Base-by-base conservation (phyloP, 1,140 invertebrate species). In the Drosophila nannoptera region DNA sequence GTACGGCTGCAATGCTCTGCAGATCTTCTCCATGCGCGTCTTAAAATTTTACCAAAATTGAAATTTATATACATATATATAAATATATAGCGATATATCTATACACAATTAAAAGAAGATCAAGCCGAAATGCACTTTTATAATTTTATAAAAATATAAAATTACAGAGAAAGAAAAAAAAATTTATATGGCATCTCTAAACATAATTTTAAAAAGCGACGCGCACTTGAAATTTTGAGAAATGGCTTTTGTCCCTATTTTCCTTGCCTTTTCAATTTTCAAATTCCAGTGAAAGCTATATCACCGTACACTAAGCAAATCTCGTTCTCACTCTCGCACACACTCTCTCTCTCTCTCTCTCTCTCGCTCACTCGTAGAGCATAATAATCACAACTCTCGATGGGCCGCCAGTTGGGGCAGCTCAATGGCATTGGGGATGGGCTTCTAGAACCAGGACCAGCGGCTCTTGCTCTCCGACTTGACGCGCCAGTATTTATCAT, bases 401-500 rank as follows among this genome's bases (percentile, higher is more conserved):
- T 22, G 22, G 22, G 3, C 1, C 22, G 3, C 3, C 22, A 3
- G 22, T 22, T 22, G 22, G 22, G 3, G 22, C 22, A 22, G 1
- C 22, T 22, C 22, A 22, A 2, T 22, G 22, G 22, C 22, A 22
- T 22, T 22, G 3, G 22, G 22, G 22, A 22, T 3, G 1, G 22
- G 22, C 22, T 1, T 3, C 65, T 22, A 84, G n/a, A 84, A 86
- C 77, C 74, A 87, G 7, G 62, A 77, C 86, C 86, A 88, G 6
- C 77, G 78, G n/a, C 87, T 87, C 50, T 71, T 75, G 14, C 64
- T 71, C 16, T 70, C 66, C 5, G 70, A 52, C 7, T 43, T 14
- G 4, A 74, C 61, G 14, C 66, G 67, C 87, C 87, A 88, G 22
- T 88, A 78, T 5, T 64, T 69, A 0, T 75, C 75, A 67, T 88